These are phyloP conservation scores for Tadarida brasiliensis DNA, from an alignment of 2,797 vertebrate genomes.

Conservation along the genomic window DNA sequence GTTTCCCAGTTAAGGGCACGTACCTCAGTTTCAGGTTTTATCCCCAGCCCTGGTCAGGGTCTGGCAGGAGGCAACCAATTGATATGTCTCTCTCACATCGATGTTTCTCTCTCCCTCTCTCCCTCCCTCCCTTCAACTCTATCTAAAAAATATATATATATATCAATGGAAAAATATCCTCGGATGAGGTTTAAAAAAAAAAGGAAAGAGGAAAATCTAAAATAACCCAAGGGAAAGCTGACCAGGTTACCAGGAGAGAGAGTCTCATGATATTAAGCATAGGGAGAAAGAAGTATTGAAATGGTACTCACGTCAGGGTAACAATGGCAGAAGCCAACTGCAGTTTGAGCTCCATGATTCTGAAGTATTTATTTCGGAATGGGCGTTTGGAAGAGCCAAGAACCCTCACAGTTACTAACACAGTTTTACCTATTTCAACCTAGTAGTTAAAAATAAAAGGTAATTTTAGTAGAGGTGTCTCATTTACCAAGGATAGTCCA, in stretches of 20 bases:
- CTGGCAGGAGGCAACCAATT: too few species aligned
- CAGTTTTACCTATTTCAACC: slow-evolving; percentile 87
- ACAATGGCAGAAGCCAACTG: slow-evolving; percentile 85
- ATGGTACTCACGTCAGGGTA: slow-evolving; percentile 83
- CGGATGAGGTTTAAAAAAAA: not conserved
- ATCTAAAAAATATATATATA: too few species aligned
- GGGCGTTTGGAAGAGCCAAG: slow-evolving; percentile 83
- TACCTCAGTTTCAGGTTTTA: too few species aligned
- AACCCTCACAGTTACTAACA: slow-evolving; percentile 83
- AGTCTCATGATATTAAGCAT: not conserved
- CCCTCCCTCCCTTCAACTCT: too few species aligned
- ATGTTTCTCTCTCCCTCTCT: too few species aligned
- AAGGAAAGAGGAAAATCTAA: not conserved
- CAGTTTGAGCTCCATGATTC: slow-evolving; percentile 86
- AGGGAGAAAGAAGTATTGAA: not conserved
- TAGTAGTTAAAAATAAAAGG: slow-evolving; percentile 65
- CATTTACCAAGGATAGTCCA: not conserved
- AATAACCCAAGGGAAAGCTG: not conserved
- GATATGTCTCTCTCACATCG: too few species aligned
- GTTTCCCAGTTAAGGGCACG: too few species aligned
- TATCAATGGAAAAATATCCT: too few species aligned
- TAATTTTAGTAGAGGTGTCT: not conserved
- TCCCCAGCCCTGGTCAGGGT: too few species aligned
- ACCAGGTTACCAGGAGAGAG: not conserved
- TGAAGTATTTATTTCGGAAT: slow-evolving; percentile 85